Evolutionary conservation across 2,113 vertebrate genomes (phyloP).

Genomic region (Psephotus haematonotus): DNA sequence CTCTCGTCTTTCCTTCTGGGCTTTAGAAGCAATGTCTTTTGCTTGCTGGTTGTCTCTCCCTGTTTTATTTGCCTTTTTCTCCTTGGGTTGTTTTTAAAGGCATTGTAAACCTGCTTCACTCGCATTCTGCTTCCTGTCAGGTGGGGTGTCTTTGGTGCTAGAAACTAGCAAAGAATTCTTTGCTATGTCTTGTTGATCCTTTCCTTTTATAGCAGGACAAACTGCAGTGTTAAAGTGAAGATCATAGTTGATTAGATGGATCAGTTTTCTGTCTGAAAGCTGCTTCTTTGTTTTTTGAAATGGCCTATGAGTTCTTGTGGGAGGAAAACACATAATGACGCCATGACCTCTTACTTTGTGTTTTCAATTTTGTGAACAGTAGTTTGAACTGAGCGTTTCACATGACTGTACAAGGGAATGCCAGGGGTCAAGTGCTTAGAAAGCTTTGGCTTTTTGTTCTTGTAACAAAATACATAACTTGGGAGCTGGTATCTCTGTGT

Average conservation of each 20-base stretch:
- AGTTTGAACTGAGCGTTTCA: constrained; percentile 22
- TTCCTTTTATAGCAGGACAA: background rate
- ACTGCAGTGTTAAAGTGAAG: background rate
- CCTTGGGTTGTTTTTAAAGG: background rate
- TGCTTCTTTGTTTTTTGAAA: background rate
- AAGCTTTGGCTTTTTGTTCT: background rate
- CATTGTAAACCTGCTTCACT: background rate
- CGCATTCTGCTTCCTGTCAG: background rate
- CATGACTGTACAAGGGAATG: background rate
- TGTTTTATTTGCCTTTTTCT: background rate
- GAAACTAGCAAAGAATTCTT: background rate
- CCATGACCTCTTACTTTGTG: background rate
- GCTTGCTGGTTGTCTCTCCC: background rate
- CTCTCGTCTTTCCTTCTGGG: background rate
- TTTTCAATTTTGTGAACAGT: background rate
- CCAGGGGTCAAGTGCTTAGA: background rate
- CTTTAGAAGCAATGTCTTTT: background rate
- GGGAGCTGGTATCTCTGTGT: background rate
- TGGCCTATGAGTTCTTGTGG: background rate
- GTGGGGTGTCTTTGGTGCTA: background rate
- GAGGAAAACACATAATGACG: background rate
- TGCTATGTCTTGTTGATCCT: background rate
- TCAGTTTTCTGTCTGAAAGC: background rate
- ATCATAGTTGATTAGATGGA: background rate
- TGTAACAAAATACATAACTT: fast-evolving